Base-by-base conservation (phyloP, 2,888 invertebrate species). In the Alviniconcha strummeri region DNA sequence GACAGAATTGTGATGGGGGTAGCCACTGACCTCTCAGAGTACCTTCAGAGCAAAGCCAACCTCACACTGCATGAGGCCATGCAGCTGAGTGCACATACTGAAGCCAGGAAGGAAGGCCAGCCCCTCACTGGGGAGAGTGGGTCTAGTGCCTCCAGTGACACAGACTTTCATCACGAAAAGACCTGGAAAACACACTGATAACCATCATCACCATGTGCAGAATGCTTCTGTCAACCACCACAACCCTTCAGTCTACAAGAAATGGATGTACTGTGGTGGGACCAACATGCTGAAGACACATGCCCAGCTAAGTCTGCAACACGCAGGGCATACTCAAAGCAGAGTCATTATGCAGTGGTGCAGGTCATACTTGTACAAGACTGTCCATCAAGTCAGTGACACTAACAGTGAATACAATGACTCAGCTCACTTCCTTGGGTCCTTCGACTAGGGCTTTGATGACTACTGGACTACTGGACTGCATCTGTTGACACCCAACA, bases 241-340 rank as follows among this genome's bases (percentile, higher is more conserved):
- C n/a, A n/a, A n/a, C 56, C 15, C 13, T 19, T 36, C 64, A 36
- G 4, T n/a, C 4, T 19, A 19, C 36, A 11, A 76, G 19, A 56
- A 15, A 6, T 82, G 76, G 55, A 4, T 17, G 36, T 82, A 75
- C 82, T 82, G 75, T 75, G 82, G 82, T 17, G 56, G 6, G 76
- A 64, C 8, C 64, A 75, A 11, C 85, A 83, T 55, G 11, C n/a
- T 17, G 76, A 80, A 8, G 78, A 69, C 4, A 36, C 77, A 17
- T 85, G 85, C 52, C 83, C 83, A 15, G 83, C 83, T 54, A 85
- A 52, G n/a, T 11, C 76, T 4, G 81, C 81, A 4, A 79, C 71
- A 64, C 83, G 83, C 74, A 72, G n/a, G 57, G 36, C 57, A n/a
- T 83, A 83, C 67, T 7, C 13, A 7, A 72, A 81, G 54, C 77